Percentiles rank a stretch among this genome's conserved stretches.
Conservation (phyloP, 2,888 invertebrate species). For the Labia minor region DNA sequence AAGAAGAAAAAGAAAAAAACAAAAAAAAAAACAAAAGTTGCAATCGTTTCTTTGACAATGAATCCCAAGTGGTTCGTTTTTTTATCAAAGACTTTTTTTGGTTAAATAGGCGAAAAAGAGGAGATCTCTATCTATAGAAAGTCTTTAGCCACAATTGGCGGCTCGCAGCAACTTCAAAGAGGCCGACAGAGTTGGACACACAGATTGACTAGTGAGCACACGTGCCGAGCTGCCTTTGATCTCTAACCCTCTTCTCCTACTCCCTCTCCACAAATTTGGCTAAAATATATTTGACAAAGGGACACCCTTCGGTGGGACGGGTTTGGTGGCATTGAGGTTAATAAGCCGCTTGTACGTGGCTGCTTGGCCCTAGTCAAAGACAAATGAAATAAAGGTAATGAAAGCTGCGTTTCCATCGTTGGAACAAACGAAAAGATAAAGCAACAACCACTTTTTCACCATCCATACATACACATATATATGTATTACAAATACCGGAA, state of each 20-base stretch:
- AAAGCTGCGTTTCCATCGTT: no score
- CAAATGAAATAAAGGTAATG: not conserved
- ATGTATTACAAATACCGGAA: no score
- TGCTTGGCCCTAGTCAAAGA: not conserved
- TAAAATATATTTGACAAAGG: slow-evolving; percentile 13
- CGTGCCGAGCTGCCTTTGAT: slow-evolving; percentile 7
- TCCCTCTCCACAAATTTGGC: not conserved
- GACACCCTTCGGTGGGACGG: not conserved
- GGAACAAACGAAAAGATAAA: no score
- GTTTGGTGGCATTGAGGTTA: slow-evolving; percentile 13
- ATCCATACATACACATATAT: no score
- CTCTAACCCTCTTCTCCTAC: not conserved
- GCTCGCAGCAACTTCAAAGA: not conserved
- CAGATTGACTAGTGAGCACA: slow-evolving; percentile 1
- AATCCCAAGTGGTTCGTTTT: slow-evolving; percentile 3
- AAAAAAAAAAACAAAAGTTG: slow-evolving; percentile 1
- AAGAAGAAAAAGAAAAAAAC: no score
- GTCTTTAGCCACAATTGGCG: slow-evolving; percentile 3
- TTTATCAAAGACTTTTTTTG: slow-evolving; percentile 13
- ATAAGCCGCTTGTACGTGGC: slow-evolving; percentile 8
- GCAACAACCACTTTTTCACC: no score
- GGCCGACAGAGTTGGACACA: not conserved
- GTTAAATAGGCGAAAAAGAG: slow-evolving; percentile 13
- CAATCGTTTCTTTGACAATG: not conserved
- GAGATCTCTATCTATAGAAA: not conserved